Evolutionary conservation across 1,140 invertebrate genomes (phyloP), one percentile per base, ranked within the genome.

Genomic region (Probaryconus sp.): DNA sequence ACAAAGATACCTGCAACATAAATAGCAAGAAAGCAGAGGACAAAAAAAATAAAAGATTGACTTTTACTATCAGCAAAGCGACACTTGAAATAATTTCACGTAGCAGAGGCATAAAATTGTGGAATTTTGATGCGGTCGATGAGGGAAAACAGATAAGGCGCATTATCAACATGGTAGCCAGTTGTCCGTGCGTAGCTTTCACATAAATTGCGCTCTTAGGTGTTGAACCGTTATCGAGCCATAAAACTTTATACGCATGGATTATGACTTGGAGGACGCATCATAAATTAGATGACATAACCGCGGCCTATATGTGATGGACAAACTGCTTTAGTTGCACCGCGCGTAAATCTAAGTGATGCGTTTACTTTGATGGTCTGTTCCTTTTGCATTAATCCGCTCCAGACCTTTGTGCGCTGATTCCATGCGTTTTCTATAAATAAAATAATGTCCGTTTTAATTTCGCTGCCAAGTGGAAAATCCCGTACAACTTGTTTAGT

Each of bases 211-310:
- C 55, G 28, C 60, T 53, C 37, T 73, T 61, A 73, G 70, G 70
- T 67, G 53, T 67, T 56, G 55, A 67, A 67, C 70, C 56, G 55
- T 30, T 47, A 72, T 43, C 45, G 33, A 56, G 56, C 45, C 63
- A 45, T 78, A 76, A 78, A 78, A 78, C 47, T 75, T 71, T 67
- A 72, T 58, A 65, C 71, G 50, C 71, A 51, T 53, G 58, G 58
- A 55, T 73, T 74, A 77, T 65, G 61, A 63, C 61, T 61, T 58
- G 14, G 56, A 76, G 60, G 53, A 73, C 58, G 51, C 68, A 50
- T 40, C 63, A 73, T 82, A 80, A 82, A 82, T 80, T 77, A 77
- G 68, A 79, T 78, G 77, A 78, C 76, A 80, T 78, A 79, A 80
- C 72, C 60, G 51, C 60, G 71, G 51, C 76, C 65, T 60, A 76